Base-by-base conservation (phyloP, 92 coral and sea anemone genomes). In the Metridium senile region DNA sequence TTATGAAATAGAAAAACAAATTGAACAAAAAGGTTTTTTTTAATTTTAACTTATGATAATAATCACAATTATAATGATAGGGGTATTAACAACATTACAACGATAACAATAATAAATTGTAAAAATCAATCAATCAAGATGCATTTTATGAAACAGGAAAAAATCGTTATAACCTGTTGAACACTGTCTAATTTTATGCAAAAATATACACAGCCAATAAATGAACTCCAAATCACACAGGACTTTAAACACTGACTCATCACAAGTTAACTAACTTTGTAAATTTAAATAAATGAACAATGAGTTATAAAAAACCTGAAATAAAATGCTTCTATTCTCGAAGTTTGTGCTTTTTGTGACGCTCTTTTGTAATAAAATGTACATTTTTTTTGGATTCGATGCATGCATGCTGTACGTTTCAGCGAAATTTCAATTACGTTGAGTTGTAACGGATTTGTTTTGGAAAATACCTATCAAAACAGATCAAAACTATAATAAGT, bases 161-260 rank as follows among this genome's bases (percentile, higher is more conserved):
- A 59, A 9, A 22, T 59, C 13, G 1, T 7, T 30, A n/a, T 1
- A 63, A 63, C 69, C 69, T 28, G 69, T 63, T 63, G 69, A 63
- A 28, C 49, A 39, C 13, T 17, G 61, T 3, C 1, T 63, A 28
- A 63, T 7, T 63, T 63, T 63, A 63, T 63, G 69, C 69, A 28
- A 63, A 63, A 63, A 63, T 63, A 63, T 63, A 21, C 69, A 63
- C 28, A 63, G 45, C 69, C 69, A 63, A 63, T 63, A 28, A 63
- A 27, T 13, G 45, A 30, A 11, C 69, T 28, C 26, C 69, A 63
- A 29, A 63, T 63, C 69, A 63, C 23, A 11, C 1, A 27, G 26
- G 11, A 2, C 32, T 59, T 54, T 25, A 59, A 59, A 7, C 26
- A 21, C 11, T 19, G 65, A 59, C 61, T 54, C 61, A 16, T 19